Evolutionary conservation across 2,113 vertebrate genomes (phyloP).

Genomic region (Condylura cristata): DNA sequence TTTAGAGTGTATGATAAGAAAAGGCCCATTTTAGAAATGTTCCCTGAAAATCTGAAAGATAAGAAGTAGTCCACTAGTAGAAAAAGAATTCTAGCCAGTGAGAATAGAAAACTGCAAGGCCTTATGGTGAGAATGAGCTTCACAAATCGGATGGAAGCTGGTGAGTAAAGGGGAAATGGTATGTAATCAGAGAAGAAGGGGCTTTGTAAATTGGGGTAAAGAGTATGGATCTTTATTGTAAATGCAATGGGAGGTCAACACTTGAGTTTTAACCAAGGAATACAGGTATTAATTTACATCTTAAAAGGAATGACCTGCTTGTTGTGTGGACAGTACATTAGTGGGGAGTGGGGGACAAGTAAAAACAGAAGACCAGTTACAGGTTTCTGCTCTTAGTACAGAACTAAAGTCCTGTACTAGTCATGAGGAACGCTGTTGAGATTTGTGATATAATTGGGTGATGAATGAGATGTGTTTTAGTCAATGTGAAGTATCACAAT

Average conservation of each 20-base stretch:
- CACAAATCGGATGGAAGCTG: neutral
- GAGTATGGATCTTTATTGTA: constrained; percentile 1
- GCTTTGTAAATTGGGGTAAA: neutral
- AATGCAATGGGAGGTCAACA: neutral
- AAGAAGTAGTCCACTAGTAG: neutral
- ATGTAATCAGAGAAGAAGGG: neutral
- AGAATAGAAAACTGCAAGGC: neutral
- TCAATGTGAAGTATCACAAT: neutral
- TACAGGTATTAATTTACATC: neutral
- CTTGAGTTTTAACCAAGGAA: constrained; percentile 3
- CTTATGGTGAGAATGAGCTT: neutral
- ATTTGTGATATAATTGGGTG: neutral
- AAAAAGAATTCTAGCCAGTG: neutral
- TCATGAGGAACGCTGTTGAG: neutral
- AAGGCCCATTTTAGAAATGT: neutral
- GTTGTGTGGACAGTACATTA: neutral
- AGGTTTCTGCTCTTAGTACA: constrained; percentile 2
- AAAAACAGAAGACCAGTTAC: neutral
- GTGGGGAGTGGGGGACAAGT: too few relatives aligned
- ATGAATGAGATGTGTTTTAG: neutral
- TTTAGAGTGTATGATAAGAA: neutral
- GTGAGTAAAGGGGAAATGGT: neutral
- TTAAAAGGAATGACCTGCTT: neutral
- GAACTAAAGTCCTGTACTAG: neutral
- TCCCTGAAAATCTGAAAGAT: constrained; percentile 27